These are phyloP conservation scores for Oreonectes daqikongensis DNA, from an alignment of 2,797 vertebrate species.

Conservation along the genomic window DNA sequence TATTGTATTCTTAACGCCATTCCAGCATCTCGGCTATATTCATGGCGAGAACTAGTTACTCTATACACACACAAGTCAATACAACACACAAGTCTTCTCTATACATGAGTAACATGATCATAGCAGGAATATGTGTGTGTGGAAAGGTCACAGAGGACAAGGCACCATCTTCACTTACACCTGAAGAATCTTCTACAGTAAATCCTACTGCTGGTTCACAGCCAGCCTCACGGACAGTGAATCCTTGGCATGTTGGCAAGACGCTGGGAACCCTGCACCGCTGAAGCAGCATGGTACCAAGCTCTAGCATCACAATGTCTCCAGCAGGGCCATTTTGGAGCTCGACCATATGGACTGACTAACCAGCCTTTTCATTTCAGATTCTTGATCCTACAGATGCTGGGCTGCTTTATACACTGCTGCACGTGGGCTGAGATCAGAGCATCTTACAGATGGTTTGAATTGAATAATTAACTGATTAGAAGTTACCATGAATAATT, in stretches of 20 bases:
- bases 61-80: too few species aligned
- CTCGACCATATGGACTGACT: slow-evolving; percentile 27
- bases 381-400: not conserved
- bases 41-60: too few species aligned
- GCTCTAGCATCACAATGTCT: slow-evolving; percentile 10
- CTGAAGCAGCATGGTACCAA: slow-evolving; percentile 26
- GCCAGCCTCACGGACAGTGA: slow-evolving; percentile 12
- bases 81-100: too few species aligned
- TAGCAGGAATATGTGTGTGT: too few species aligned
- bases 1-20: too few species aligned
- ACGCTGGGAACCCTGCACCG: not conserved
- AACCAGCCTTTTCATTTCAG: slow-evolving; percentile 4
- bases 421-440: slow-evolving; percentile 31
- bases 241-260: slow-evolving; percentile 32
- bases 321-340: slow-evolving; percentile 22
- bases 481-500: slow-evolving; percentile 27
- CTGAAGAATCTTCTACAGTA: slow-evolving; percentile 11
- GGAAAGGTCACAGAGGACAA: not conserved
- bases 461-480: slow-evolving; percentile 55
- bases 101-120: too few species aligned
- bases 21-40: too few species aligned
- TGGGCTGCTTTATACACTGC: not conserved
- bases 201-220: slow-evolving; percentile 16
- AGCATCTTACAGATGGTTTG: slow-evolving; percentile 45
- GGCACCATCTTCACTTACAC: slow-evolving; percentile 10